phyloP scores from a whole-genome alignment of 2,888 invertebrate species.

The Brenthis hecate region DNA sequence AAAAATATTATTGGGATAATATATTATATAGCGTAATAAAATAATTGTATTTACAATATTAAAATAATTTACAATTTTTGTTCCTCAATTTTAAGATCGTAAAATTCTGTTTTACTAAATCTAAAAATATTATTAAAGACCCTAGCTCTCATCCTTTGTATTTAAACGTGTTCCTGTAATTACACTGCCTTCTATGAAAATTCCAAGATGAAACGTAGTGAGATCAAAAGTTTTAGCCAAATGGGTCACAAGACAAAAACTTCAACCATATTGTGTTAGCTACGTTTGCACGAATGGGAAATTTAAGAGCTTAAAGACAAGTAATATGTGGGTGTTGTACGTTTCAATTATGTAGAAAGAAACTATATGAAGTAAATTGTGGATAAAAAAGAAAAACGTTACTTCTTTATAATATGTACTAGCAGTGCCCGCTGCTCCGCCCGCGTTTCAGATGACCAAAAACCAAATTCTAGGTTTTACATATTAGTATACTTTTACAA shows the following conservation, averaged over 20 bases:
- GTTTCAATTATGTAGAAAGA: slow-evolving; percentile 15
- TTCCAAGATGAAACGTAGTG: slow-evolving; percentile 11
- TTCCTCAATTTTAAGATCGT: background rate
- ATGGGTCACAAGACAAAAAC: slow-evolving; percentile 27
- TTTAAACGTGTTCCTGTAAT: slow-evolving; percentile 24
- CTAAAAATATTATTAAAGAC: background rate
- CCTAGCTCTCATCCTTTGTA: background rate
- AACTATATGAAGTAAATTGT: slow-evolving; percentile 4
- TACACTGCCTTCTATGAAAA: slow-evolving; percentile 7
- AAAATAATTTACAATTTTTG: no score
- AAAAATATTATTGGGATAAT: no score
- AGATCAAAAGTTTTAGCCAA: slow-evolving; percentile 27
- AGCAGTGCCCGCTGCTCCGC: no score
- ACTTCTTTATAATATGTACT: no score
- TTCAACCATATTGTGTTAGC: slow-evolving; percentile 20
- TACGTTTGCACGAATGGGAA: slow-evolving; percentile 11
- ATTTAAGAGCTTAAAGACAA: slow-evolving; percentile 13
- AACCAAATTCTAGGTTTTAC: no score
- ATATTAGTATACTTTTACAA: no score
- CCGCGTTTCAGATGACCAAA: no score
- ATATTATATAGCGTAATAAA: no score
- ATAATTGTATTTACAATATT: no score
- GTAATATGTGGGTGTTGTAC: slow-evolving; percentile 1
- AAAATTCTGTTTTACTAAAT: background rate
- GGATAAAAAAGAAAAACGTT: background rate